Evolutionary conservation across 2,888 invertebrate species (phyloP).

Genomic region (Drosophila hawaiiensis): DNA sequence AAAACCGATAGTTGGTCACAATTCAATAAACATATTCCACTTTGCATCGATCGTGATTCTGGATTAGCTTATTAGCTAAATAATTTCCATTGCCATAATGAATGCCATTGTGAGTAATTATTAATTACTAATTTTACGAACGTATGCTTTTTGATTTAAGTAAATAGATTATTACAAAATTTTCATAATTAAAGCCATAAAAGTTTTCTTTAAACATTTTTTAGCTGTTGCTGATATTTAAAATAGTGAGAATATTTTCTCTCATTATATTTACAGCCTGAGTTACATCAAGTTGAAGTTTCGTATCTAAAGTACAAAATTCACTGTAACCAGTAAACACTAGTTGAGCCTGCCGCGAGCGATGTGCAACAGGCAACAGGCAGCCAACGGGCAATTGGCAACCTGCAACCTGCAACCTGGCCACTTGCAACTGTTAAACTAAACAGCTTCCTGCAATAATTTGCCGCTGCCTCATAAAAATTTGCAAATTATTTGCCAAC

Average conservation of each 20-base stretch:
- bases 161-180: background rate
- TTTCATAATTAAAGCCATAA: background rate
- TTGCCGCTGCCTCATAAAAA: conserved; percentile 68
- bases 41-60: background rate
- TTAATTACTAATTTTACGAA: background rate
- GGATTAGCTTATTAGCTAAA: background rate
- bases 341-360: background rate
- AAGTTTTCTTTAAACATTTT: background rate
- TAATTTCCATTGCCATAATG: background rate
- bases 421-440: conserved; percentile 59
- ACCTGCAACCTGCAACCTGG: conserved; percentile 22
- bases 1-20: background rate
- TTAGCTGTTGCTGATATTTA: background rate
- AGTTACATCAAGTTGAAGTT: background rate
- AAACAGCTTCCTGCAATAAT: conserved; percentile 66
- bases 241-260: background rate
- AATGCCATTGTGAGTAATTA: background rate
- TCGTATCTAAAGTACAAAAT: background rate
- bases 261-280: background rate
- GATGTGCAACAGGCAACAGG: background rate
- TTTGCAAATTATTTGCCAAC: conserved; percentile 76
- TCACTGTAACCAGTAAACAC: background rate
- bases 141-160: background rate
- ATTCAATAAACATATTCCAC: background rate
- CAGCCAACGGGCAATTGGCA: background rate